A percentile compares a stretch with the other conserved stretches of the same genome.
phyloP scores from a whole-genome alignment of 2,113 vertebrate species.

The Otocyon megalotis region DNA sequence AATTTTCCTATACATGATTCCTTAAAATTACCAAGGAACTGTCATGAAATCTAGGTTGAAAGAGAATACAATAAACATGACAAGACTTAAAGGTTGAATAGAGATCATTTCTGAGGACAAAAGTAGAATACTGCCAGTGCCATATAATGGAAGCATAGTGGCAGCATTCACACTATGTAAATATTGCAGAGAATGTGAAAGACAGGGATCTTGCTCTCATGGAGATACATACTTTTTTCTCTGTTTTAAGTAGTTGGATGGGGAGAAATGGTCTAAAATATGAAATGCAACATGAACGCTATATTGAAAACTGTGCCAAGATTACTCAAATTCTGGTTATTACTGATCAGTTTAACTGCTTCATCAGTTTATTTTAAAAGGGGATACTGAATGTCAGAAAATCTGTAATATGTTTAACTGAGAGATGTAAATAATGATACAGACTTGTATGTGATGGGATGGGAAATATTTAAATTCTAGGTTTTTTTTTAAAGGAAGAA shows the following conservation, averaged over 20 bases:
- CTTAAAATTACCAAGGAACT: slow-evolving; percentile 64
- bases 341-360: slow-evolving; percentile 70
- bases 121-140: not conserved
- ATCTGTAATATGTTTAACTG: slow-evolving; percentile 85
- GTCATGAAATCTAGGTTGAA: slow-evolving; percentile 28
- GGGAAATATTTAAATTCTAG: slow-evolving; percentile 89
- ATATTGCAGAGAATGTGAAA: not conserved
- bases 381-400: slow-evolving; percentile 84
- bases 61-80: slow-evolving; percentile 56
- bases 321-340: slow-evolving; percentile 71
- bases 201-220: not conserved
- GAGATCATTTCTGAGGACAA: slow-evolving; percentile 58
- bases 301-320: slow-evolving; percentile 85
- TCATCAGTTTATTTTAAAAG: slow-evolving; percentile 77
- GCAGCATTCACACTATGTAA: not conserved
- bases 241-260: slow-evolving; percentile 9
- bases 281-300: slow-evolving; percentile 51
- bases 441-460: slow-evolving; percentile 87
- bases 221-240: not conserved
- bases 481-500: slow-evolving; percentile 85
- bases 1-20: slow-evolving; percentile 66
- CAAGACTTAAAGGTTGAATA: slow-evolving; percentile 28
- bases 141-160: not conserved
- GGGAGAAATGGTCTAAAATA: slow-evolving; percentile 31
- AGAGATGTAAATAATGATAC: slow-evolving; percentile 92